Percentiles rank a stretch among this genome's conserved stretches.
Conservation (phyloP, 2,113 vertebrate species). For the Barbus barbus region DNA sequence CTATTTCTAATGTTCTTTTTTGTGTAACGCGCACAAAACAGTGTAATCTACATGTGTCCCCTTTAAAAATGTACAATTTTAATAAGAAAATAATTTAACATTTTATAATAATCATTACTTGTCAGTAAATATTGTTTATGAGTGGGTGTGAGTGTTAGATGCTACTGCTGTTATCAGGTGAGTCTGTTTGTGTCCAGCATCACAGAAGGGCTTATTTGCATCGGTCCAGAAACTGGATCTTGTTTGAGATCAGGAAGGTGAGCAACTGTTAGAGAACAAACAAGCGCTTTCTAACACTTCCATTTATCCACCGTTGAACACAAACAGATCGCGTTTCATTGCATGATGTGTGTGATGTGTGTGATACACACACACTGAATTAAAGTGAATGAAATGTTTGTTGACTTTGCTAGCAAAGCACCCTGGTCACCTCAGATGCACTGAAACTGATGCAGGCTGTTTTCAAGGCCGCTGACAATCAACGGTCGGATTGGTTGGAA, state of each 20-base stretch:
- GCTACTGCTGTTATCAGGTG: conserved; percentile 78
- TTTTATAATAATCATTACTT: no score
- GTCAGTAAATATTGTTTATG: not conserved
- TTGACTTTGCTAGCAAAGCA: conserved; percentile 13
- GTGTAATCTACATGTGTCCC: no score
- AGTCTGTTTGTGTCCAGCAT: conserved; percentile 50
- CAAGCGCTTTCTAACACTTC: conserved; percentile 16
- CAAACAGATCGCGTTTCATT: conserved; percentile 43
- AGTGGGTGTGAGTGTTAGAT: not conserved
- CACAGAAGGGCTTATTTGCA: conserved; percentile 49
- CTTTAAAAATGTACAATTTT: no score
- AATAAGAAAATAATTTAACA: no score
- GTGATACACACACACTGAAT: conserved; percentile 27
- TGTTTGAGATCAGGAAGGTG: conserved; percentile 20
- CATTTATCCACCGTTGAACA: not conserved
- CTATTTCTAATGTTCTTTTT: no score
- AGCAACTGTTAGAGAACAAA: conserved; percentile 27
- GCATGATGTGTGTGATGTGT: conserved; percentile 2
- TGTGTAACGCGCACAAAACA: no score
- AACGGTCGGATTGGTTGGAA: conserved; percentile 4
- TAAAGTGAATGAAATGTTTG: conserved; percentile 40
- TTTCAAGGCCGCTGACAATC: not conserved
- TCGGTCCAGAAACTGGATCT: conserved; percentile 24
- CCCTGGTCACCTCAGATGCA: not conserved
- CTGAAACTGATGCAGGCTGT: conserved; percentile 16